phyloP scores from a whole-genome alignment of 1,140 invertebrate genomes.

The Rhagoletis pomonella region DNA sequence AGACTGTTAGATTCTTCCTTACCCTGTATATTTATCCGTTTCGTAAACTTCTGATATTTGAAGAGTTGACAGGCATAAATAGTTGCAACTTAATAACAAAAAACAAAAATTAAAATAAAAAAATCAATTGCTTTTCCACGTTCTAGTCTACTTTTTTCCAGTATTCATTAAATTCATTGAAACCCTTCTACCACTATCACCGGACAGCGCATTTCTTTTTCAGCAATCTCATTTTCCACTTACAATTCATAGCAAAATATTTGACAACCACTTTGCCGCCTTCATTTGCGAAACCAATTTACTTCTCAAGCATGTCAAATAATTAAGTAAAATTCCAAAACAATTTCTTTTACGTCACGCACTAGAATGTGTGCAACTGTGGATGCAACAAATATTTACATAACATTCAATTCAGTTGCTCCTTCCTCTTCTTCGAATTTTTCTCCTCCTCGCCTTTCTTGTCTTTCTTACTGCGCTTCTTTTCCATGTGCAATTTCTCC shows the following conservation, averaged over 20 bases:
- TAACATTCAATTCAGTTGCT: not conserved
- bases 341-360: not conserved
- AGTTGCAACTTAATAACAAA: too few relatives aligned
- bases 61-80: too few relatives aligned
- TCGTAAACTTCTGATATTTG: too few relatives aligned
- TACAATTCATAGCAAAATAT: not conserved
- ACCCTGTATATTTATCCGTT: too few relatives aligned
- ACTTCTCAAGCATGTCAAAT: not conserved
- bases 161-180: not conserved
- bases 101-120: too few relatives aligned
- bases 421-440: not conserved
- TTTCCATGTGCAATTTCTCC: not conserved
- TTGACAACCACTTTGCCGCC: not conserved
- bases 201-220: too few relatives aligned
- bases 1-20: too few relatives aligned
- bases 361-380: not conserved
- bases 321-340: not conserved
- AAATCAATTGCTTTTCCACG: too few relatives aligned
- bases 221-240: too few relatives aligned
- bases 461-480: not conserved
- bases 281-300: not conserved
- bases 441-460: not conserved
- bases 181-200: not conserved
- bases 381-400: constrained; percentile 7
- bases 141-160: too few relatives aligned